A percentile compares a stretch with the other conserved stretches of the same genome.
Evolutionary conservation across 92 coral and sea anemone genomes (phyloP).

Genomic region (Isaurus tuberculatus): DNA sequence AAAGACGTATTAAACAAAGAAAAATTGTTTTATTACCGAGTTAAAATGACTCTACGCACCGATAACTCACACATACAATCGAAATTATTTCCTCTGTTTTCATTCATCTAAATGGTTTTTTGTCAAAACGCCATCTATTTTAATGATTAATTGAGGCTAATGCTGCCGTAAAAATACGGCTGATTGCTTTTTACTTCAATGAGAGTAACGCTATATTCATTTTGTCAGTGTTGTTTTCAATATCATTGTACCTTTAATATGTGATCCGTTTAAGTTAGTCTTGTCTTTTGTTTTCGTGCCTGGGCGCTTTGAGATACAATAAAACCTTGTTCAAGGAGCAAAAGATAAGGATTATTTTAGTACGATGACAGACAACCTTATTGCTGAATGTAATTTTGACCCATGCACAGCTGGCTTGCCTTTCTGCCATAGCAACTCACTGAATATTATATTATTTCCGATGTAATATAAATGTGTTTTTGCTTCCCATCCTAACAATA

Average conservation of each 20-base stretch:
- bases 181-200: not conserved
- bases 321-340: slow-evolving; percentile 7
- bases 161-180: not conserved
- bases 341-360: slow-evolving; percentile 18
- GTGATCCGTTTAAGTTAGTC: slow-evolving; percentile 1
- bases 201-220: not conserved
- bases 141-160: slow-evolving; percentile 23
- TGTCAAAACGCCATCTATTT: not conserved
- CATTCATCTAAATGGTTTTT: not conserved
- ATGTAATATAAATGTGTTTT: slow-evolving; percentile 36
- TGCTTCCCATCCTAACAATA: slow-evolving; percentile 12
- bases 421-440: slow-evolving; percentile 34
- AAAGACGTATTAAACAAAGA: not conserved
- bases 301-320: slow-evolving; percentile 25
- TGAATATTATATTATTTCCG: slow-evolving; percentile 14
- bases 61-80: not conserved
- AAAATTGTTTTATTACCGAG: not conserved
- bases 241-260: slow-evolving; percentile 8
- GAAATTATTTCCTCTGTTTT: not conserved
- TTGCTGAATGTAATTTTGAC: slow-evolving; percentile 18
- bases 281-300: slow-evolving; percentile 14
- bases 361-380: slow-evolving; percentile 33
- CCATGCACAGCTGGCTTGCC: slow-evolving; percentile 28
- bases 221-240: not conserved
- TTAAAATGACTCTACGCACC: not conserved